Base-by-base conservation (phyloP, 2,797 vertebrate species). In the Xyrichtys novacula region DNA sequence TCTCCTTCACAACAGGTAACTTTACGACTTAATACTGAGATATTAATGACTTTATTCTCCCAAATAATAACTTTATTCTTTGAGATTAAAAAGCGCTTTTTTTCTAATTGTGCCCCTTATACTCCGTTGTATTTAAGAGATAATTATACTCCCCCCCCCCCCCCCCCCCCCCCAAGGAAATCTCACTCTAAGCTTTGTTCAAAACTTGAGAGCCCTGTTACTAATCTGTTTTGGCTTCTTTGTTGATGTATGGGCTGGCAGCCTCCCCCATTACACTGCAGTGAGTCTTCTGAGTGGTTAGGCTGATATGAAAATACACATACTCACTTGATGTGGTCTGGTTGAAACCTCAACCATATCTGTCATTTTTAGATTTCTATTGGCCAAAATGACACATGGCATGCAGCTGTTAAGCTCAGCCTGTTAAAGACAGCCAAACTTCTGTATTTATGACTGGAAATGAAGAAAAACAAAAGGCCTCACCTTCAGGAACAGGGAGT, bases 301-400 rank as follows among this genome's bases (percentile, higher is more conserved):
- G 55, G 60, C 22, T 48, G 5, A 48, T 44, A 46, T 65, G 23
- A 58, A 66, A 56, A 59, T 57, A 34, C 43, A 47, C 5, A 57
- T 4, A 48, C 54, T 39, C 23, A 40, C 23, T 19, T 26, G 44
- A 39, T 49, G 29, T 53, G 36, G 44, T 54, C 43, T 42, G 14
- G n/a, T n/a, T 56, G 20, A 11, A 61, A 68, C 9, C 46, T 39
- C 20, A 3, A 48, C 20, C 31, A 52, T 28, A 47, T 60, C 20
- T 52, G 23, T 32, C 15, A 40, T 9, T 38, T 39, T 34, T 6
- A 47, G 42, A 17, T 48, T 65, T 59, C 47, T 44, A n/a, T 19
- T 26, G 11, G 53, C 16, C 53, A 32, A 39, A 47, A 34, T 55
- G 16, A 25, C 12, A 28, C 25, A 32, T 56, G 22, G 46, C 3